Conservation (phyloP, 2,888 invertebrate genomes). For the Melipona beecheii region DNA sequence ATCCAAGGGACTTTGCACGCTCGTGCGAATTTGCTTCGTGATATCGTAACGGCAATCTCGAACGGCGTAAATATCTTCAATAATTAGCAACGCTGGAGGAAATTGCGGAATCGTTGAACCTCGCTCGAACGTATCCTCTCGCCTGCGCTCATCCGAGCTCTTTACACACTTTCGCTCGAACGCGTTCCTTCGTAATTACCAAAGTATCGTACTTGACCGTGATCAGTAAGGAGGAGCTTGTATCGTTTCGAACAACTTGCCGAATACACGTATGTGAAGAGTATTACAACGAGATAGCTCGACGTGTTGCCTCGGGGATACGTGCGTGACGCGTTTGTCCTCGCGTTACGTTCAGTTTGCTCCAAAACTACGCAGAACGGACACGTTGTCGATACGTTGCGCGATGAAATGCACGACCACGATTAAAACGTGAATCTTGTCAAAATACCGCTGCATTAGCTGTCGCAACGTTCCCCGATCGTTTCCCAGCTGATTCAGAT, state of each 20-base stretch:
- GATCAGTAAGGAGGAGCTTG: constrained; percentile 29
- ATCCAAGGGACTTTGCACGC: constrained; percentile 5
- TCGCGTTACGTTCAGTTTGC: constrained; percentile 38
- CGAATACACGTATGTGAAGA: too few relatives aligned
- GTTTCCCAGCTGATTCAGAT: constrained; percentile 20
- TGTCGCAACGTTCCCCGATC: background rate
- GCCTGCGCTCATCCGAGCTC: constrained; percentile 34
- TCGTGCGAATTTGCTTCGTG: background rate
- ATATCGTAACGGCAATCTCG: constrained; percentile 54
- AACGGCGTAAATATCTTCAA: constrained; percentile 63
- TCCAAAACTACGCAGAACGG: constrained; percentile 47
- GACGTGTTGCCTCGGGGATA: constrained; percentile 13
- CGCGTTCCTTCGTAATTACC: constrained; percentile 47
- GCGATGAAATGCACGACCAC: constrained; percentile 44
- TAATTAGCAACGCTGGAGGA: constrained; percentile 67
- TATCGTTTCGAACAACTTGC: too few relatives aligned
- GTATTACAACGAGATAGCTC: constrained; percentile 15
- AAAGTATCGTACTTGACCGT: constrained; percentile 59
- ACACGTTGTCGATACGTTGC: constrained; percentile 20
- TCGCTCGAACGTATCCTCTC: constrained; percentile 29
- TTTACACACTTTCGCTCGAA: constrained; percentile 44
- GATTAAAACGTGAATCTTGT: constrained; percentile 57
- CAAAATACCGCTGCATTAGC: background rate
- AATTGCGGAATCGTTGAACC: constrained; percentile 63
- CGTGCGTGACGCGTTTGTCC: constrained; percentile 33